Evolutionary conservation across 2,797 vertebrate species (phyloP).

Genomic region (Gymnocypris eckloni): DNA sequence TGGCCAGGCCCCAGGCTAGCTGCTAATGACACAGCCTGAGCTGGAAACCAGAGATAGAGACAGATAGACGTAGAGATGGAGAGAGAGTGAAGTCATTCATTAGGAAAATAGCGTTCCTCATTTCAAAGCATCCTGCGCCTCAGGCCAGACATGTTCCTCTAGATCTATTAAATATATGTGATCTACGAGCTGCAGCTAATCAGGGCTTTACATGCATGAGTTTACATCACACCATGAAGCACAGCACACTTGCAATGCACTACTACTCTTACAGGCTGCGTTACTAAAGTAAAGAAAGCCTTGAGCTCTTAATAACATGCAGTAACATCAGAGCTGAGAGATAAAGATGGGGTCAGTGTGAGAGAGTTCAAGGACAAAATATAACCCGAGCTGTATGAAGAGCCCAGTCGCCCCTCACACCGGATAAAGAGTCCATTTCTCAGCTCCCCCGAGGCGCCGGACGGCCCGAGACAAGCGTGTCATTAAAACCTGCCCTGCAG

Average conservation of each 20-base stretch:
- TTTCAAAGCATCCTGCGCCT: constrained; percentile 62
- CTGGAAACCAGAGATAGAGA: constrained; percentile 43
- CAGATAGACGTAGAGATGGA: constrained; percentile 33
- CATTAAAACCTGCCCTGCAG: constrained; percentile 82
- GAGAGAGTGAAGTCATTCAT: constrained; percentile 57
- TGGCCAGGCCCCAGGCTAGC: constrained; percentile 71
- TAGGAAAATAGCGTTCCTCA: constrained; percentile 62
- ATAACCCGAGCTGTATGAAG: constrained; percentile 34
- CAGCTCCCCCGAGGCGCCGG: constrained; percentile 70
- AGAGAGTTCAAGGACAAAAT: constrained; percentile 33
- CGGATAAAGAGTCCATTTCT: constrained; percentile 41
- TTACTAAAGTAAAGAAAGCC: background rate
- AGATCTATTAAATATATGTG: constrained; percentile 58
- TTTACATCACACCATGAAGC: constrained; percentile 1
- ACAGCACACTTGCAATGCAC: background rate
- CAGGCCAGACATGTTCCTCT: constrained; percentile 52
- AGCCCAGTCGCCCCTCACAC: constrained; percentile 3
- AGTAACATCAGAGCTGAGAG: background rate
- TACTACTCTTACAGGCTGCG: background rate
- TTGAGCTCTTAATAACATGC: background rate
- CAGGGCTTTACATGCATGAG: constrained; percentile 54
- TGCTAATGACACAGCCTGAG: constrained; percentile 64
- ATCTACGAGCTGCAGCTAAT: constrained; percentile 56
- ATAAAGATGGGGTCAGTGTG: background rate
- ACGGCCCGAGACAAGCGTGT: constrained; percentile 79